Evolutionary conservation across 2,113 vertebrate genomes (phyloP), one percentile per base, ranked within the genome.

Genomic region (Cichladusa arquata): DNA sequence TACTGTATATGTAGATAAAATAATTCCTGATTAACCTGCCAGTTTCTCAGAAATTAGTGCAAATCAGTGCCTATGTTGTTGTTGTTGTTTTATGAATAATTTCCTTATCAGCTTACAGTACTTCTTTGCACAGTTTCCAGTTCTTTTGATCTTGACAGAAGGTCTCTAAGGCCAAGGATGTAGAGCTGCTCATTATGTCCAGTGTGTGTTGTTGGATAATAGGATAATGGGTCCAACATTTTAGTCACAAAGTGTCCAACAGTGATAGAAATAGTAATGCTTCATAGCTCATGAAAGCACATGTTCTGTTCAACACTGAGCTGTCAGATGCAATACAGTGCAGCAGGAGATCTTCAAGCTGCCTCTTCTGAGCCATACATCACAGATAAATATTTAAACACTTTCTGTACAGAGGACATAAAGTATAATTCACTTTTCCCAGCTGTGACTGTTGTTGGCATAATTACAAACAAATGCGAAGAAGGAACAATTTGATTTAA

Each of bases 401-500:
- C 56, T 82, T 91, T 93, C 58, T 73, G 28, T 90, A 58, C 64
- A 67, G 79, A 62, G 88, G 71, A 81, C 34, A 36, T 53, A 69
- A 90, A 72, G 70, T 85, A 22, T 50, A 92, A 5, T 86, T 93
- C 57, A 50, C 64, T 89, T 86, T 74, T 72, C 79, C 44, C 71
- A 83, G 44, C 81, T 87, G 78, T 90, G 76, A 66, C 73, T 58
- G 19, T 80, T 86, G 51, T 70, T 97, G 93, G 85, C 78, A 19
- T 93, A 67, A 94, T 69, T 92, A 69, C 11, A n/a, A 95, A 86
- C 79, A 54, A 95, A 38, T 18, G 29, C 54, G 74, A 84, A 89
- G 92, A 91, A 92, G 92, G 95, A 93, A 86, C 69, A 76, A 67
- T 96, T 95, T 86, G 88, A 83, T 95, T 96, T 50, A 83, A 85